phyloP scores from a whole-genome alignment of 2,888 invertebrate genomes.

The Drosophila gaucha region DNA sequence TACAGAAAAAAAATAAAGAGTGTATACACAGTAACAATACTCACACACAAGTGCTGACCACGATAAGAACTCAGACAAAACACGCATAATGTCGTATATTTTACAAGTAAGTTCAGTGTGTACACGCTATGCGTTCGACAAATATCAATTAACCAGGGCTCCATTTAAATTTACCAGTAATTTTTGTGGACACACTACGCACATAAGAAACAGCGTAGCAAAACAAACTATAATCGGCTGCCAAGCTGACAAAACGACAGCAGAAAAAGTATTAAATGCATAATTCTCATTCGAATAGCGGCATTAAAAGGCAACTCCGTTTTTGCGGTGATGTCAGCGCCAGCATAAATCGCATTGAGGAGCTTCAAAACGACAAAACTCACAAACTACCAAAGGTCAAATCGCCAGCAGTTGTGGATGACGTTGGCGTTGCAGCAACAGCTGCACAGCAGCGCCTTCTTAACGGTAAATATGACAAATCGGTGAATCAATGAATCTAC shows the following conservation, averaged over 20 bases:
- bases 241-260: conserved; percentile 22
- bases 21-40: not conserved
- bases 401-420: conserved; percentile 56
- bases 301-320: conserved; percentile 62
- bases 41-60: too few species aligned
- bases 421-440: conserved; percentile 50
- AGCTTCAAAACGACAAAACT: conserved; percentile 45
- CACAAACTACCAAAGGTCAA: conserved; percentile 43
- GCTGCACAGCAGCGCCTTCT: conserved; percentile 43
- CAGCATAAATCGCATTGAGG: conserved; percentile 51
- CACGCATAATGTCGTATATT: conserved; percentile 23
- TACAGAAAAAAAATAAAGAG: too few species aligned
- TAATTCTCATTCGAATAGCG: conserved; percentile 36
- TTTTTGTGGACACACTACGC: conserved; percentile 33
- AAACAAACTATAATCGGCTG: conserved; percentile 57
- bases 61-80: conserved; percentile 4
- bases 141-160: conserved; percentile 25
- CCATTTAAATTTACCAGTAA: not conserved
- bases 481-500: not conserved
- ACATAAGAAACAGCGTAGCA: conserved; percentile 52
- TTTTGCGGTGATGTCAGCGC: conserved; percentile 58
- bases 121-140: not conserved
- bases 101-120: conserved; percentile 12
- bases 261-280: conserved; percentile 48
- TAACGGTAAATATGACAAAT: conserved; percentile 35